Percentiles rank a stretch among this genome's conserved stretches.
phyloP scores from a whole-genome alignment of 2,113 vertebrate genomes.

The Chinchilla lanigera region DNA sequence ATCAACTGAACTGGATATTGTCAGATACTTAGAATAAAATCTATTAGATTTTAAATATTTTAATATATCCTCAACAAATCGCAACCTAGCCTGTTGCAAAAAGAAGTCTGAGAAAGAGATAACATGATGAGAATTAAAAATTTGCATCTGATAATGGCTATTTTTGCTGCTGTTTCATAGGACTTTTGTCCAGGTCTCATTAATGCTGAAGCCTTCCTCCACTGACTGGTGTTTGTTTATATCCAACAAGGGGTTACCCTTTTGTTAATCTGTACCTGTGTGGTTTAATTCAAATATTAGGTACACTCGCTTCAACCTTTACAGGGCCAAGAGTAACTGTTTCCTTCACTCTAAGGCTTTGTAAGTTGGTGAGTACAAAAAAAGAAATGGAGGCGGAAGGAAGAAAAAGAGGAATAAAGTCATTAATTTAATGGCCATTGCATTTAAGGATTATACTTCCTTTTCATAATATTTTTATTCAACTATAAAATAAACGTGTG shows the following conservation, averaged over 20 bases:
- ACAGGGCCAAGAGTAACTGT: background rate
- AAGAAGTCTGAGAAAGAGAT: slow-evolving; percentile 6
- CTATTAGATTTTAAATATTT: background rate
- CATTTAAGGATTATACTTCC: background rate
- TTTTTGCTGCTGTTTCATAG: background rate
- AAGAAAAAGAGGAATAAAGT: background rate
- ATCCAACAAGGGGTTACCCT: background rate
- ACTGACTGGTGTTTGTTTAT: background rate
- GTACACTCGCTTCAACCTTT: background rate
- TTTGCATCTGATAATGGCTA: background rate
- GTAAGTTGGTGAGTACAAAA: background rate
- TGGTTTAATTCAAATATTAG: background rate
- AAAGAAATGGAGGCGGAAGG: background rate
- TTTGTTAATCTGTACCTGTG: background rate
- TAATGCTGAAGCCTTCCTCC: background rate
- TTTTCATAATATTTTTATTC: background rate
- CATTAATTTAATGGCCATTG: background rate
- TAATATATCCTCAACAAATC: background rate
- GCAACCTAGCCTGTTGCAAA: background rate
- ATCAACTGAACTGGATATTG: background rate
- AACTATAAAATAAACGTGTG: slow-evolving; percentile 21
- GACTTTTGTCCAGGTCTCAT: background rate
- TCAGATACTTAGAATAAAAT: slow-evolving; percentile 10
- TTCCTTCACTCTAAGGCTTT: slow-evolving; percentile 40
- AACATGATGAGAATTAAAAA: background rate